Percentiles rank a stretch among this genome's conserved stretches.
phyloP scores from a whole-genome alignment of 2,113 vertebrate species.

The Chamaea fasciata region DNA sequence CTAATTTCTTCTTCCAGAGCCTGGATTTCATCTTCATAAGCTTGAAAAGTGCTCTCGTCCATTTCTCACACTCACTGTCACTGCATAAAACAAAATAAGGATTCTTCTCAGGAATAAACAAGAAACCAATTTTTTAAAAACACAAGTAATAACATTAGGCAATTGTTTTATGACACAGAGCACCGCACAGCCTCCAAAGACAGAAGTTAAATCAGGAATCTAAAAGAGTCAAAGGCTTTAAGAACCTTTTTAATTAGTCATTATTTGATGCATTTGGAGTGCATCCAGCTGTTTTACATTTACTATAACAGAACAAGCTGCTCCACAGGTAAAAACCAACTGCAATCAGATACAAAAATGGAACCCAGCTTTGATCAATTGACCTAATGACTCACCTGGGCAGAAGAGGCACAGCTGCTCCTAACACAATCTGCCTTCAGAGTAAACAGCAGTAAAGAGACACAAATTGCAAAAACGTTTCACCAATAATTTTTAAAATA shows the following conservation, averaged over 20 bases:
- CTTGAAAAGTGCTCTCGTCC: neutral
- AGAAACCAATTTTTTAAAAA: neutral
- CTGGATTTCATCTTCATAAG: slow-evolving; percentile 71
- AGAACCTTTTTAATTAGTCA: neutral
- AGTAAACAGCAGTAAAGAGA: neutral
- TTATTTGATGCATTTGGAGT: neutral
- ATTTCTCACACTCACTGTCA: neutral
- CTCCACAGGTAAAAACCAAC: neutral
- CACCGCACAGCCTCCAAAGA: neutral
- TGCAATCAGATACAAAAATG: rapidly evolving
- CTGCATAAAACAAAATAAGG: neutral
- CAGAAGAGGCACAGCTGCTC: neutral
- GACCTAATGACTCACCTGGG: rapidly evolving
- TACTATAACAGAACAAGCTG: neutral
- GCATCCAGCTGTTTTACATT: neutral
- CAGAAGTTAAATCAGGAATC: neutral
- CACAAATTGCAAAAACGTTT: rapidly evolving
- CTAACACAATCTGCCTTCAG: neutral
- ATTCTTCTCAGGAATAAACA: neutral
- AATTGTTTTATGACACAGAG: neutral
- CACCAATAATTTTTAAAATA: neutral
- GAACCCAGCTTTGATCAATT: neutral
- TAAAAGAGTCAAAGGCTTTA: rapidly evolving
- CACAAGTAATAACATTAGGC: neutral
- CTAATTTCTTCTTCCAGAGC: slow-evolving; percentile 75